A percentile compares a stretch with the other conserved stretches of the same genome.
phyloP scores from a whole-genome alignment of 2,888 invertebrate species.

The Leptinotarsa peninsularis region DNA sequence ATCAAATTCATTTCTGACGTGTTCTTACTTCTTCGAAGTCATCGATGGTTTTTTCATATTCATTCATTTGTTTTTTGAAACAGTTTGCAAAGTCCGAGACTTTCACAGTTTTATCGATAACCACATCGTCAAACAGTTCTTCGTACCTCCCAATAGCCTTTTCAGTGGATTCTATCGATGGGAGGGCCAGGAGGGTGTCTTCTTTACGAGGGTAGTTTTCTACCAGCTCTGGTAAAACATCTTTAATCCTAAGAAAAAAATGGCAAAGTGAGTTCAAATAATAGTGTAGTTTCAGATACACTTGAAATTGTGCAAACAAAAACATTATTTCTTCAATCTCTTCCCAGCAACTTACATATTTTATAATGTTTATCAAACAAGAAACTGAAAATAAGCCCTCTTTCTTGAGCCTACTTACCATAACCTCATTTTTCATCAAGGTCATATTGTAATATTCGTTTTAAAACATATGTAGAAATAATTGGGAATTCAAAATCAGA shows the following conservation, averaged over 20 bases:
- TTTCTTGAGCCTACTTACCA: no score
- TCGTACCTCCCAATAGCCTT: conserved; percentile 48
- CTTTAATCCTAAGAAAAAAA: conserved; percentile 49
- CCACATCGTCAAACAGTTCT: conserved; percentile 45
- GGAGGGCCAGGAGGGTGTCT: conserved; percentile 40
- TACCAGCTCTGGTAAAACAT: conserved; percentile 51
- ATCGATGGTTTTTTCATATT: conserved; percentile 47
- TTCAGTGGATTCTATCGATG: neutral
- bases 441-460: no score
- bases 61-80: conserved; percentile 53
- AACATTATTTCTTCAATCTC: no score
- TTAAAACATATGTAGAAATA: no score
- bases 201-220: conserved; percentile 37
- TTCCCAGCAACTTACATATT: no score
- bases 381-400: no score
- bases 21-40: conserved; percentile 53
- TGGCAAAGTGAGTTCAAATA: neutral
- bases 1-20: neutral
- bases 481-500: no score
- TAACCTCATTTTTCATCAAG: no score
- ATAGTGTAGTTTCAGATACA: neutral
- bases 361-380: no score
- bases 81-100: conserved; percentile 53
- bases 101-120: conserved; percentile 52
- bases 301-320: no score